Evolutionary conservation across 2,888 invertebrate genomes (phyloP), one percentile per base, ranked within the genome.

Genomic region (Ormyrus nitidulus): DNA sequence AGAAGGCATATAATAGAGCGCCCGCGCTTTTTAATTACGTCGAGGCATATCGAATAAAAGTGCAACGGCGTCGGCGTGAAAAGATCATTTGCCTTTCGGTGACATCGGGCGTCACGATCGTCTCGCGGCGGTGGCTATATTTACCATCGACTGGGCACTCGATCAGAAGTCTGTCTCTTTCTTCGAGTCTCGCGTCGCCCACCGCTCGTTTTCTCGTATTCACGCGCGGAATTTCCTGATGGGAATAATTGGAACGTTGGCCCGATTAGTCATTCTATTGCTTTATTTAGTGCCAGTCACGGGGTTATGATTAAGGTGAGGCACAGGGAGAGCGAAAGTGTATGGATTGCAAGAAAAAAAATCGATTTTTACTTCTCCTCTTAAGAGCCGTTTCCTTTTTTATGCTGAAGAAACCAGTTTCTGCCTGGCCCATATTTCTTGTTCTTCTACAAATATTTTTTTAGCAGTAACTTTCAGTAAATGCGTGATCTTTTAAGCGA

Each of bases 131-230:
- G 64, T 11, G 54, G 72, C 68, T 79, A 79, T 79, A 79, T 74
- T 79, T 79, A 70, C 64, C 64, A 70, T 58, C 73, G 72, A 70
- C 70, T 64, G 77, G 77, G 70, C 77, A 49, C 49, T 48, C 19
- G 62, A 62, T 61, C 62, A 66, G 58, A 74, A 74, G 46, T 62
- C 61, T 64, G 46, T 34, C 48, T 66, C 11, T 59, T 75, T 48
- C 10, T 54, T 61, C n/a, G 13, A 7, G 48, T 44, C 6, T 11
- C 19, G 19, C 34, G 34, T 34, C 34, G 34, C 34, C 34, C 34
- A 34, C 34, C 34, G 34, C 34, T 34, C 34, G 34, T 34, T 34
- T 34, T 34, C 34, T 34, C n/a, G 11, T 59, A 49, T 46, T 8
- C 3, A 53, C 58, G 11, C 48, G 53, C 10, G 53, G 49, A 65